phyloP scores from a whole-genome alignment of 2,888 invertebrate species.

The Ophion slaviceki region DNA sequence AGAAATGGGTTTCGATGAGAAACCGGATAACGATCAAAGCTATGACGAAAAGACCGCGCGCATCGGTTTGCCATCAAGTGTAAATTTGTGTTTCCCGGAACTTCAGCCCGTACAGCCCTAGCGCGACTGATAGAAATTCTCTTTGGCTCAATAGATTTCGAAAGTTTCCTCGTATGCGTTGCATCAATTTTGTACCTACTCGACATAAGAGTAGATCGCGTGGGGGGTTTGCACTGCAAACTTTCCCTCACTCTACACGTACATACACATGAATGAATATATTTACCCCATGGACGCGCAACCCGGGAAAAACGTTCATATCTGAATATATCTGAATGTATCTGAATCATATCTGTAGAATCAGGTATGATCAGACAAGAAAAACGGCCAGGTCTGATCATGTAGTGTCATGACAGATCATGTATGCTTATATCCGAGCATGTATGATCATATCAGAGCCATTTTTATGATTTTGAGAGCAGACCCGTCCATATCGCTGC shows the following conservation, averaged over 20 bases:
- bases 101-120: background rate
- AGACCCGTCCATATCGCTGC: no score
- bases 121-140: slow-evolving; percentile 1
- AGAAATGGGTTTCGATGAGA: slow-evolving; percentile 4
- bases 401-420: no score
- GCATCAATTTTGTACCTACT: background rate
- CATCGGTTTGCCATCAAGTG: background rate
- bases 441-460: no score
- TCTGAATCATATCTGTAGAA: no score
- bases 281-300: no score
- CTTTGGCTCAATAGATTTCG: slow-evolving; percentile 1
- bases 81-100: background rate
- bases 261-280: background rate
- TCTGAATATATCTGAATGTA: no score
- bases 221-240: background rate
- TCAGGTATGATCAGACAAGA: no score
- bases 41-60: background rate
- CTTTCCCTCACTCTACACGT: background rate
- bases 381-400: no score
- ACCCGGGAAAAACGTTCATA: no score
- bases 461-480: no score
- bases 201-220: background rate
- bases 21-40: background rate
- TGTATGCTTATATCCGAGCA: no score
- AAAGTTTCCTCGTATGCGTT: background rate